Base-by-base conservation (phyloP, 64 coral and sea anemone genomes). In the Orbicella faveolata region DNA sequence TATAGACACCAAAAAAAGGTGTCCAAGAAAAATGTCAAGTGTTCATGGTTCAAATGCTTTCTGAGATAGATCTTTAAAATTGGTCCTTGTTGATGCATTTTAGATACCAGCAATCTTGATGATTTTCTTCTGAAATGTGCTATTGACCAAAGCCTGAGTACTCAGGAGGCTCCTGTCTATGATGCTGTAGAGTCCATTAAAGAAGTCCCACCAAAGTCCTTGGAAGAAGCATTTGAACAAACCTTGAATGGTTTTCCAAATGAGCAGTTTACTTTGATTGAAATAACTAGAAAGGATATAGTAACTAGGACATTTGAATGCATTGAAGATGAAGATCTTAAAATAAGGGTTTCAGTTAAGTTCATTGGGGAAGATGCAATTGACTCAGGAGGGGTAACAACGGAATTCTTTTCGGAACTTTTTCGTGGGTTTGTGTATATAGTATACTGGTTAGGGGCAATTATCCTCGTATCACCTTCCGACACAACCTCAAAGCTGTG, bases 241-340 rank as follows among this genome's bases (percentile, higher is more conserved):
- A 78, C 63, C 23, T 61, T 89, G 75, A 67, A 79, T 77, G 34
- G 75, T 44, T 64, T 66, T 41, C 88, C 88, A 36, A 69, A 36
- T 36, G 88, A 89, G 20, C 74, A 89, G 75, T 79, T 78, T 54
- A 89, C 88, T 16, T 63, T 89, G 15, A 78, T 89, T 89, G 88
- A 89, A 89, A 77, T 89, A 89, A 48, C 88, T 23, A 89, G 88
- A 89, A 89, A 89, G 33, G 48, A 89, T 41, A 76, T 89, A 34
- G 88, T 79, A 3, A 76, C 41, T 33, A 89, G 88, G 59, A 78
- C 88, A 89, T 89, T 89, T 39, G 87, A 89, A 39, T 77, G 63
- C 36, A 53, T 89, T 25, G 76, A 79, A 39, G 87, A 89, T 30
- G 86, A 88, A 77, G 87, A 88, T 62, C 73, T 88, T 76, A 61